Conservation (phyloP, 2,888 invertebrate species). For the Philonicus albiceps region DNA sequence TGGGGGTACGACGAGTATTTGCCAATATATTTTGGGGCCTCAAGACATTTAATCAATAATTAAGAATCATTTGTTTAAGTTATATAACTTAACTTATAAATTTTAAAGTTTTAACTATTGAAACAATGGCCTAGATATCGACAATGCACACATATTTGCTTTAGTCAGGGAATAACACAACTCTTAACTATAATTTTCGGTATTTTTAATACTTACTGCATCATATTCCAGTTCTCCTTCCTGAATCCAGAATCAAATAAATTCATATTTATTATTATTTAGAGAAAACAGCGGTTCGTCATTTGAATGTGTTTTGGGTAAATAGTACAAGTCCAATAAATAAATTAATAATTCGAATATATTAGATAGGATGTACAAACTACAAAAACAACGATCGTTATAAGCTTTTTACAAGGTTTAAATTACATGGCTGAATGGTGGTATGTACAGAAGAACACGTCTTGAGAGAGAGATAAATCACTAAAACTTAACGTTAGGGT, state of each 20-base stretch:
- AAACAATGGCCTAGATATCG: no score
- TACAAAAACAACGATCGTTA: background rate
- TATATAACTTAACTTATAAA: no score
- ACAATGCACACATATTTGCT: no score
- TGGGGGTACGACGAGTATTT: no score
- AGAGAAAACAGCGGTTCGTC: background rate
- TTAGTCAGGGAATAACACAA: no score
- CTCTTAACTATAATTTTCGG: no score
- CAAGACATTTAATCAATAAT: no score
- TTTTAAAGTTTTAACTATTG: no score
- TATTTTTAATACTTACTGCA: no score
- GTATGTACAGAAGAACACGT: background rate
- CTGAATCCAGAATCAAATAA: background rate
- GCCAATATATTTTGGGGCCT: no score
- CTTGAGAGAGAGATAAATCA: background rate
- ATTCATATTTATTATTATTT: background rate
- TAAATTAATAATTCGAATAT: conserved; percentile 5
- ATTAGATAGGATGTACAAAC: conserved; percentile 4
- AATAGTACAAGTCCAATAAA: background rate
- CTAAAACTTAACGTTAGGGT: background rate
- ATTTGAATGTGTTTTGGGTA: background rate
- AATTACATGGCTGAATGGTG: background rate
- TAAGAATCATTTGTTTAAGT: no score
- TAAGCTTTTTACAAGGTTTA: conserved; percentile 27
- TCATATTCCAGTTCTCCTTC: no score